Percentiles rank a stretch among this genome's conserved stretches.
These are phyloP conservation scores for Dipodomys spectabilis DNA, from an alignment of 2,113 vertebrate species.

Conservation along the genomic window DNA sequence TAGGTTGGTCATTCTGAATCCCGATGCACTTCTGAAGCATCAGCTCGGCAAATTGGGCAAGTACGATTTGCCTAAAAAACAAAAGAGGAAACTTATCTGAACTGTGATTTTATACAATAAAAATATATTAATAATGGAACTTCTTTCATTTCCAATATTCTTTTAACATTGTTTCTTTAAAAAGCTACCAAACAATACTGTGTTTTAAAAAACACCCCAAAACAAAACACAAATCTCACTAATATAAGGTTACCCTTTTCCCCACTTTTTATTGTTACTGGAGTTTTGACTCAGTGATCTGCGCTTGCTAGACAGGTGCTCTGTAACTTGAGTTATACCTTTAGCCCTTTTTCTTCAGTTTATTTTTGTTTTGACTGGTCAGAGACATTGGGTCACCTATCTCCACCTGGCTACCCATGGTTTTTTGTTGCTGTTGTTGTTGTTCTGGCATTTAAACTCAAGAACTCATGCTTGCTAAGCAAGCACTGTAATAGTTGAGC, in stretches of 20 bases:
- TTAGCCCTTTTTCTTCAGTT: too few species aligned
- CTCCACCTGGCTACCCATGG: too few species aligned
- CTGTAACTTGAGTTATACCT: too few species aligned
- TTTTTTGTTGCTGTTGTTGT: too few species aligned
- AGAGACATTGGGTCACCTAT: too few species aligned
- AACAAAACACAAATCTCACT: background rate
- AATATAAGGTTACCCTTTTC: background rate
- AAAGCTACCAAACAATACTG: conserved; percentile 1
- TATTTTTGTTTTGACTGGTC: too few species aligned
- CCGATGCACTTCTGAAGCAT: conserved; percentile 97
- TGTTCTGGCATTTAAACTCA: too few species aligned
- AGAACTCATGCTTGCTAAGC: too few species aligned
- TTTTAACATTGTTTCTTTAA: conserved; percentile 42
- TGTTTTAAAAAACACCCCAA: background rate
- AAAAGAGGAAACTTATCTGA: conserved; percentile 43
- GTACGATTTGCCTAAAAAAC: conserved; percentile 95
- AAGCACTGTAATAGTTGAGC: too few species aligned
- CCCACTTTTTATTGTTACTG: too few species aligned
- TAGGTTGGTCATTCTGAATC: conserved; percentile 95
- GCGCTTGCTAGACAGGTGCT: too few species aligned
- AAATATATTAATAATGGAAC: background rate
- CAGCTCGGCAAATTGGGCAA: conserved; percentile 98
- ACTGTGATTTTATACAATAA: background rate
- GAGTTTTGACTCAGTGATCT: too few species aligned
- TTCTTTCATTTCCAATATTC: background rate